Base-by-base conservation (phyloP, 2,888 invertebrate species). In the Branchellion lobata region DNA sequence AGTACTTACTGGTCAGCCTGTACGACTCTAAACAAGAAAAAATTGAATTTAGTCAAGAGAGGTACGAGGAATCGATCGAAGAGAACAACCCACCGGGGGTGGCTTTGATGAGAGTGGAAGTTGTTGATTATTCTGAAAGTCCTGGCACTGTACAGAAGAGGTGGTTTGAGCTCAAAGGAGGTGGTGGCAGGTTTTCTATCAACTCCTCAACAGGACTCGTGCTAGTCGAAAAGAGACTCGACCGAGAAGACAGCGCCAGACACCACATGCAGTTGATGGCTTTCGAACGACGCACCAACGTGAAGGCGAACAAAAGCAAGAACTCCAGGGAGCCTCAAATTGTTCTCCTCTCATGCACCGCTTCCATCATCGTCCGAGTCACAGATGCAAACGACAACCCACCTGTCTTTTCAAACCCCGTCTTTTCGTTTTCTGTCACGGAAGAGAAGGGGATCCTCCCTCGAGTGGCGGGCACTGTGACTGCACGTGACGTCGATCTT, bases 401-500 rank as follows among this genome's bases (percentile, higher is more conserved):
- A 29, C 82, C 82, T 3, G 53, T 78, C 69, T 81, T 82, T 57
- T 27, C 81, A 1, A 51, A 75, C 21, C 27, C 69, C 27, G 65
- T 29, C 27, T 82, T 80, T 72, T 73, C 78, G 57, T 75, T 79
- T 74, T 47, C 31, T 24, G 53, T 82, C 8, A 68, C 71, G n/a
- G 82, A 82, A 53, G 80, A 82, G 24, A 24, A 3, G 5, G 3
- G 5, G 5, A 79, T 78, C 21, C 74, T 79, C 1, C 79, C 71
- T 0, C 78, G 79, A 27, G 71, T 80, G 33, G 80, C 81, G 27
- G 82, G 82, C 31, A 51, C 78, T 14, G 80, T 82, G 11, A 73
- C 40, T 27, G 82, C 82, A 14, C 51, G 71, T 11, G 82, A 82
- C 77, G 33, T 71, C 1, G 82, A 82, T 69, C 72, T 69, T 21